phyloP scores from a whole-genome alignment of 2,113 vertebrate species.

The Chrysochloris asiatica region DNA sequence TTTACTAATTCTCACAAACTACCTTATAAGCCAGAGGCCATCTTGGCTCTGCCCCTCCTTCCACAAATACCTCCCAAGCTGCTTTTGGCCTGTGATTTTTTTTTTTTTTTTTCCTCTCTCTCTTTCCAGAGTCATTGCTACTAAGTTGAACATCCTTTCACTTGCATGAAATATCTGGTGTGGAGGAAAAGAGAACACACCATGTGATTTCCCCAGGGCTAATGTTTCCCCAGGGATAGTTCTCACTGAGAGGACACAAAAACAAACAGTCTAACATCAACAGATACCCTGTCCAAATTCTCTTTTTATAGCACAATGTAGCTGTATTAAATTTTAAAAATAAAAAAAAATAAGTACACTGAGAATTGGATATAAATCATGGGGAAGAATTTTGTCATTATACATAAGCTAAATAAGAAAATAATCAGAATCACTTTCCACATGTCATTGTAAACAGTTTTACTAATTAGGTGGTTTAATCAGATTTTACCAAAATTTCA shows the following conservation, averaged over 20 bases:
- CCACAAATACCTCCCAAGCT: background rate
- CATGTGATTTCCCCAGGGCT: slow-evolving; percentile 31
- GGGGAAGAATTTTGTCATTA: background rate
- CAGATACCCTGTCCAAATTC: slow-evolving; percentile 38
- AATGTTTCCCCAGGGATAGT: background rate
- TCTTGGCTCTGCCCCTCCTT: background rate
- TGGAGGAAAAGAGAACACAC: background rate
- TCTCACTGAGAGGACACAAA: background rate
- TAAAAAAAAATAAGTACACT: background rate
- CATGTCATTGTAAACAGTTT: background rate
- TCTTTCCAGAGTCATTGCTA: background rate
- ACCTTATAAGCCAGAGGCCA: background rate
- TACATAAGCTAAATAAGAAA: background rate
- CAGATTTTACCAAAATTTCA: no score
- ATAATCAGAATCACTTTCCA: background rate
- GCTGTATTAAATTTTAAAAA: background rate
- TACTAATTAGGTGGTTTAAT: background rate
- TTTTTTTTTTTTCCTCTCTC: background rate
- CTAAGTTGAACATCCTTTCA: background rate
- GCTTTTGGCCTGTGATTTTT: background rate
- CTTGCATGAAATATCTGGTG: background rate
- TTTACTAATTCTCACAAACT: slow-evolving; percentile 5
- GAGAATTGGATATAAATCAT: background rate
- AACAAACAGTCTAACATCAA: slow-evolving; percentile 43
- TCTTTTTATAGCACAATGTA: slow-evolving; percentile 41